Base-by-base conservation (phyloP, 2,888 invertebrate genomes). In the Netelia fuscicornis region DNA sequence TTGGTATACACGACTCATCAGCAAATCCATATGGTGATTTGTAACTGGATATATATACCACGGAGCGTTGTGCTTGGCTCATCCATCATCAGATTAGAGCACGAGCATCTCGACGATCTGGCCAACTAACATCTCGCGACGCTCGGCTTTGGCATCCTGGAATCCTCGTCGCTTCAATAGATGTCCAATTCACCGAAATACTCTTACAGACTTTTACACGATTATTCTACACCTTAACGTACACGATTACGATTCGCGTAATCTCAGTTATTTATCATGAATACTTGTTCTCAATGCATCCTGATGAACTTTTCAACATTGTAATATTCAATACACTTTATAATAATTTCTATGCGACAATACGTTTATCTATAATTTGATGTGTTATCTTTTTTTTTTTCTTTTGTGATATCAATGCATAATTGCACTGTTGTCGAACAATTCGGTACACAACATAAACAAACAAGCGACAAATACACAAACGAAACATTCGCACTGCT, bases 121-220 rank as follows among this genome's bases (percentile, higher is more conserved):
- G 70, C 25, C 30, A 11, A 11, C 25, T 11, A 65, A 58, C n/a
- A 44, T 42, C 11, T 42, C 17, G 64, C 30, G 71, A 64, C 56
- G 72, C 80, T 58, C 17, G 72, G 80, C 80, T 80, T 80, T 74
- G 72, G 17, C 56, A 72, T 80, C 17, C 25, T 58, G n/a, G 20
- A 74, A 80, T 67, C 17, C 13, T 67, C 64, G 20, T 72, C 56
- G 79, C 72, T 80, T 74, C 58, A 48, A 20, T 58, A 60, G 65
- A 67, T 20, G 64, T 64, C 42, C 13, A 65, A 9, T 30, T 17
- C 42, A 62, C 13, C 30, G 60, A 25, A 25, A 25, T 25, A 25
- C 25, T 2, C 30, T 17, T 8, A 56, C 20, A n/a, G 30, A n/a
- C 56, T 13, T 48, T 8, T 11, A 65, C 17, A 42, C 42, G 37